Conservation (phyloP, 2,888 invertebrate genomes). For the Hylaea fasciaria region DNA sequence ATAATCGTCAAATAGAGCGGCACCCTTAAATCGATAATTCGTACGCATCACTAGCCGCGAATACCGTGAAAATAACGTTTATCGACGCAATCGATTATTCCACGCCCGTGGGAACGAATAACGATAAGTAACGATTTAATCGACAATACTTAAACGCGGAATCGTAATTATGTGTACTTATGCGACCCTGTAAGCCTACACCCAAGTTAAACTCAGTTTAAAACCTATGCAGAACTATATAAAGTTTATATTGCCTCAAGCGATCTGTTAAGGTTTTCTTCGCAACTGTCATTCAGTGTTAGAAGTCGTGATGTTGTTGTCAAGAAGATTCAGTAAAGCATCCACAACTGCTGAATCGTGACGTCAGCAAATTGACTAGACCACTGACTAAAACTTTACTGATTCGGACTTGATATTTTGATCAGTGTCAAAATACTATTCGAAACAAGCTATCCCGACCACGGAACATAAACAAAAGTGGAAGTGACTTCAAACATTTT, state of each 20-base stretch:
- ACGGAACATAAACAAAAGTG: too few relatives aligned
- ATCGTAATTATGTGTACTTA: slow-evolving; percentile 27
- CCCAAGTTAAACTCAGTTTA: not conserved
- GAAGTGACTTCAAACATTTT: too few relatives aligned
- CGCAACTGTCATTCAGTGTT: slow-evolving; percentile 10
- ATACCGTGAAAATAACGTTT: slow-evolving; percentile 34
- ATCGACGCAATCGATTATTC: slow-evolving; percentile 47
- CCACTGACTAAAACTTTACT: too few relatives aligned
- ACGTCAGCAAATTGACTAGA: too few relatives aligned
- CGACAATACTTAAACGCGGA: slow-evolving; percentile 30
- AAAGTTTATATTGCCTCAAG: not conserved
- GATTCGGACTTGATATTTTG: too few relatives aligned
- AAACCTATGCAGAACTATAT: not conserved
- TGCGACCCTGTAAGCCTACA: slow-evolving; percentile 6
- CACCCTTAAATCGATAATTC: slow-evolving; percentile 34
- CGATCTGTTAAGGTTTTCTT: not conserved
- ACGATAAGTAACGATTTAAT: slow-evolving; percentile 35
- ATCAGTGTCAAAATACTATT: too few relatives aligned
- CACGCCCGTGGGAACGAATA: slow-evolving; percentile 55
- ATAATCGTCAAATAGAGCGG: slow-evolving; percentile 34
- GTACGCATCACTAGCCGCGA: slow-evolving; percentile 34
- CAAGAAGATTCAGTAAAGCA: not conserved
- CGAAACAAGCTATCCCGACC: too few relatives aligned
- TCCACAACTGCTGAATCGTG: too few relatives aligned
- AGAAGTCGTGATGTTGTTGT: slow-evolving; percentile 7